These are phyloP conservation scores for Ellobius talpinus DNA, from an alignment of 2,113 vertebrate genomes.

Conservation along the genomic window DNA sequence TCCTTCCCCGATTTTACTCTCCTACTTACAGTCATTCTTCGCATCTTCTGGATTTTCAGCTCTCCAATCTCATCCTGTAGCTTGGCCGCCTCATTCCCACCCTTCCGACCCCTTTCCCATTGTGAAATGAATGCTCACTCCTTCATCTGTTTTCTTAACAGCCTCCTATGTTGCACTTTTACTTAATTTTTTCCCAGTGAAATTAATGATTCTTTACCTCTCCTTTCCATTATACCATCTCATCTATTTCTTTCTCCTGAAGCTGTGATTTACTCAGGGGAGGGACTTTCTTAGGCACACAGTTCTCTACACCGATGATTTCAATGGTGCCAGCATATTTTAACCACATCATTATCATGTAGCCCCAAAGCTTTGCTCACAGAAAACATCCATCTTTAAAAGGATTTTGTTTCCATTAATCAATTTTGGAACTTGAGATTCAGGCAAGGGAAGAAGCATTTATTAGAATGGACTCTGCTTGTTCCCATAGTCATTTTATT, in stretches of 20 bases:
- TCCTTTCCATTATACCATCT: conserved; percentile 26
- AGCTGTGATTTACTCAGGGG: conserved; percentile 32
- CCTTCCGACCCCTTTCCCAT: conserved; percentile 11
- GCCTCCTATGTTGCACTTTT: conserved; percentile 32
- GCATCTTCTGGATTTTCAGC: conserved; percentile 14
- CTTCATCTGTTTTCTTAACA: conserved; percentile 53
- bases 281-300: conserved; percentile 56
- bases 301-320: conserved; percentile 63
- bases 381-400: conserved; percentile 75
- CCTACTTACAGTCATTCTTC: neutral
- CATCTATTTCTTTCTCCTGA: neutral
- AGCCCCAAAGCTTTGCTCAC: conserved; percentile 60
- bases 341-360: conserved; percentile 70
- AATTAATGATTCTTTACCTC: conserved; percentile 19
- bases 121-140: conserved; percentile 34
- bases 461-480: conserved; percentile 27
- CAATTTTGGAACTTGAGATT: conserved; percentile 76
- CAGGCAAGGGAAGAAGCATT: conserved; percentile 71
- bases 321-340: conserved; percentile 69
- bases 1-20: conserved; percentile 21
- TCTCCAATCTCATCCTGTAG: neutral
- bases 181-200: conserved; percentile 32
- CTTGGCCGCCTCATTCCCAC: neutral
- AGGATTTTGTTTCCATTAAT: conserved; percentile 77
- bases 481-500: conserved; percentile 59